Percentiles rank a stretch among this genome's conserved stretches.
Conservation (phyloP, 2,888 invertebrate genomes). For the Leptinotarsa rubiginosa region DNA sequence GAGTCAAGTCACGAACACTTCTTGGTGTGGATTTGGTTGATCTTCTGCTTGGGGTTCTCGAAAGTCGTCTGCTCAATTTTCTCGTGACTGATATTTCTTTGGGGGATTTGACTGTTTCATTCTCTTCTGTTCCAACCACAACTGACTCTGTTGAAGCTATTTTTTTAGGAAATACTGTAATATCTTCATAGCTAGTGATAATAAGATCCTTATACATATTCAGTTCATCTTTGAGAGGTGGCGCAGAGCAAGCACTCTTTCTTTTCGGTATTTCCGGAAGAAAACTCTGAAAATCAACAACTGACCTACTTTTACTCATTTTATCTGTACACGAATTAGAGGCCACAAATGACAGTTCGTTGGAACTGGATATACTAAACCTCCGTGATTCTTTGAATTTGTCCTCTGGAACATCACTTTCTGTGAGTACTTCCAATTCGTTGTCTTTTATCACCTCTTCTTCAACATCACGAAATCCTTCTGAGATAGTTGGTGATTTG, state of each 20-base stretch:
- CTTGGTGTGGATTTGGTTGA: constrained; percentile 50
- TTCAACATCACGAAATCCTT: constrained; percentile 30
- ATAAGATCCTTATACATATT: constrained; percentile 31
- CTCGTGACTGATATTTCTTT: constrained; percentile 41
- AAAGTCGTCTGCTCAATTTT: constrained; percentile 51
- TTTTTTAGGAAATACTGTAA: constrained; percentile 21
- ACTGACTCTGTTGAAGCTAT: constrained; percentile 18
- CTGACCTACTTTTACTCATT: constrained; percentile 57
- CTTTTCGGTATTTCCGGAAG: constrained; percentile 56
- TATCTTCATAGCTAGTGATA: constrained; percentile 42
- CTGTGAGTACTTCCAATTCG: neutral
- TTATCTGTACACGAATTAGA: no score
- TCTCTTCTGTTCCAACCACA: constrained; percentile 8
- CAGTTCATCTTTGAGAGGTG: constrained; percentile 55
- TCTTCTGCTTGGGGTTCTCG: constrained; percentile 46
- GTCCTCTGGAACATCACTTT: neutral
- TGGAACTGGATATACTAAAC: constrained; percentile 39
- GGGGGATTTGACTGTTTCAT: constrained; percentile 31
- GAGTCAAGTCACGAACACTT: constrained; percentile 36
- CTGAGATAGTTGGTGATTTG: constrained; percentile 37
- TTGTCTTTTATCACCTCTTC: constrained; percentile 20
- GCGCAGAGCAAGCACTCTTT: constrained; percentile 62
- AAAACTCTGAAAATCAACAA: constrained; percentile 58
- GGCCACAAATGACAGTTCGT: constrained; percentile 29
- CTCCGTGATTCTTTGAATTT: neutral